phyloP scores from a whole-genome alignment of 2,113 vertebrate species.

The Eolophus roseicapilla region DNA sequence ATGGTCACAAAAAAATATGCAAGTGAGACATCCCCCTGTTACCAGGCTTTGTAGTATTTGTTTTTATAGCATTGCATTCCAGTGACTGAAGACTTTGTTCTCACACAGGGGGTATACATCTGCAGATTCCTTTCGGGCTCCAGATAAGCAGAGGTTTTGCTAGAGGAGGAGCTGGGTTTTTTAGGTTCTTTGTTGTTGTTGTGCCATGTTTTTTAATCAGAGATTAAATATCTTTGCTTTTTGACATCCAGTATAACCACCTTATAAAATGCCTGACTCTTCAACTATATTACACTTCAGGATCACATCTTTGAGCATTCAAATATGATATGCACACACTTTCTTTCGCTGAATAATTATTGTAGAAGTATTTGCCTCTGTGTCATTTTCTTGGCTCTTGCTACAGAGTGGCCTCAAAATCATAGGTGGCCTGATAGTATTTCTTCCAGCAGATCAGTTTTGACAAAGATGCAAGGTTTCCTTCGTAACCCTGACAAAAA shows the following conservation, averaged over 20 bases:
- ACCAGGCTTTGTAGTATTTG: conserved; percentile 77
- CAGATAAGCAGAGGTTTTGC: conserved; percentile 8
- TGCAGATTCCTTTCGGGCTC: conserved; percentile 50
- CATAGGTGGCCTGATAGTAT: background rate
- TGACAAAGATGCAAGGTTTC: background rate
- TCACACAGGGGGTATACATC: conserved; percentile 51
- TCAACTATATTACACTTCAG: background rate
- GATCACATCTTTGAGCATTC: background rate
- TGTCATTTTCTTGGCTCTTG: background rate
- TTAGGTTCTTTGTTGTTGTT: background rate
- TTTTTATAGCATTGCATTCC: conserved; percentile 78
- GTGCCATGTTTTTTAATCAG: background rate
- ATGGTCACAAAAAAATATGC: conserved; percentile 74
- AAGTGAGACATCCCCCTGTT: conserved; percentile 72
- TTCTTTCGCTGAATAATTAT: background rate
- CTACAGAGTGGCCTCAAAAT: background rate
- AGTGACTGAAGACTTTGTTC: conserved; percentile 72
- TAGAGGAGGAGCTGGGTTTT: background rate
- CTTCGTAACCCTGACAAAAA: background rate
- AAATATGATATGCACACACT: background rate
- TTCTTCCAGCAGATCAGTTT: conserved; percentile 16
- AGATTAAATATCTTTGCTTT: background rate
- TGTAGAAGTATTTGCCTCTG: background rate
- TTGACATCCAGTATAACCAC: background rate
- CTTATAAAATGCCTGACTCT: background rate